Base-by-base conservation (phyloP, 2,797 vertebrate genomes). In the Phaenicophaeus curvirostris region DNA sequence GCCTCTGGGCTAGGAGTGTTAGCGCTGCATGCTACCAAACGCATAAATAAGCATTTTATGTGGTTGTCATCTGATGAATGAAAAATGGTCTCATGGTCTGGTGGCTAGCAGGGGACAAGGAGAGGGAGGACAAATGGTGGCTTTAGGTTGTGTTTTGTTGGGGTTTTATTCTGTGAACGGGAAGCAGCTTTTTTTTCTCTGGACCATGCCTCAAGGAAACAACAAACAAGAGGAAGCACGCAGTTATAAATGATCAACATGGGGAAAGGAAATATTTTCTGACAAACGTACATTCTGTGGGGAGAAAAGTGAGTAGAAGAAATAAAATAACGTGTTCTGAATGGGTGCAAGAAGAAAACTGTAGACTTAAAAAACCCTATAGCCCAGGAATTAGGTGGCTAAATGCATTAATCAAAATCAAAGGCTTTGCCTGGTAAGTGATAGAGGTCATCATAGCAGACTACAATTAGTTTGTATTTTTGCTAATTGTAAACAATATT, bases 141-240 rank as follows among this genome's bases (percentile, higher is more conserved):
- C n/a, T 62, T 92, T 31, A 30, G 27, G 12, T 4, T 72, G 37
- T 23, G 15, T 21, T 51, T 75, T 69, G 25, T 9, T 37, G 12
- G 4, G 10, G 4, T 3, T 24, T 20, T 68, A 28, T 55, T 19
- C 33, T 55, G 30, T 6, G 1, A 63, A 57, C 3, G 44, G 59
- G 61, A 90, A 92, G 48, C 28, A 37, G 24, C 2, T 1, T 79
- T 85, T 73, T 25, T 68, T 73, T 58, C 39, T 55, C 35, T 63
- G 28, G 31, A 31, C 33, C 6, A 1, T 76, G 57, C 17, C 33
- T 76, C 0, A 0, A 21, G 20, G 48, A 92, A 93, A 39, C 20
- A 62, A n/a, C 39, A 58, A 81, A 37, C 11, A 42, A 82, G 57
- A 76, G 72, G 63, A 89, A 91, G 44, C 7, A 17, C 6, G 5